Conservation (phyloP, 1,140 invertebrate genomes). For the Pseudomyrmex dendroicus region DNA sequence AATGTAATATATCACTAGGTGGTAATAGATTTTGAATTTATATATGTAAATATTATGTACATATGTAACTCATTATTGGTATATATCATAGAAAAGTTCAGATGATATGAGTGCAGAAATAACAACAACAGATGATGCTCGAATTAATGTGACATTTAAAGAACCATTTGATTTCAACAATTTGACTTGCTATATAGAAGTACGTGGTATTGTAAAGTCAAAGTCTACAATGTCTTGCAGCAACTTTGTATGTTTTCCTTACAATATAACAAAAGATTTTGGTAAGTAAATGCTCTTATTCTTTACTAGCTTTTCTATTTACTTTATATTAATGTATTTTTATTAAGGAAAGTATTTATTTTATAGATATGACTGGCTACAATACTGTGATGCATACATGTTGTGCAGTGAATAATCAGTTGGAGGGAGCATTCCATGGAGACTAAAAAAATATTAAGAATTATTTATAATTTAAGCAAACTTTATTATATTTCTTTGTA, state of each 20-base stretch:
- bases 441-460: not conserved
- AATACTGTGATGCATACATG: conserved; percentile 70
- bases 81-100: conserved; percentile 71
- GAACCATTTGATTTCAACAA: conserved; percentile 71
- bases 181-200: conserved; percentile 77
- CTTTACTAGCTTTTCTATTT: not conserved
- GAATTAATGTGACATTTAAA: conserved; percentile 76
- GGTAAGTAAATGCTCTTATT: conserved; percentile 69
- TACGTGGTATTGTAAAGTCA: conserved; percentile 77
- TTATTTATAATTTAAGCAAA: not conserved
- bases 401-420: conserved; percentile 66
- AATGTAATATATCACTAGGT: too few species aligned
- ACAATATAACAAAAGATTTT: conserved; percentile 73
- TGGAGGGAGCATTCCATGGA: conserved; percentile 2
- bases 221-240: conserved; percentile 76
- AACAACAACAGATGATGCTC: conserved; percentile 75
- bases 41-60: not conserved
- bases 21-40: not conserved
- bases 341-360: not conserved
- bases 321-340: too few species aligned
- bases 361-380: conserved; percentile 75
- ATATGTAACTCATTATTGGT: too few species aligned
- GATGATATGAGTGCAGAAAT: conserved; percentile 77
- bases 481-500: conserved; percentile 37
- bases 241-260: conserved; percentile 71